Evolutionary conservation across 2,113 vertebrate genomes (phyloP), one percentile per base, ranked within the genome.

Genomic region (Aspiorhynchus laticeps): DNA sequence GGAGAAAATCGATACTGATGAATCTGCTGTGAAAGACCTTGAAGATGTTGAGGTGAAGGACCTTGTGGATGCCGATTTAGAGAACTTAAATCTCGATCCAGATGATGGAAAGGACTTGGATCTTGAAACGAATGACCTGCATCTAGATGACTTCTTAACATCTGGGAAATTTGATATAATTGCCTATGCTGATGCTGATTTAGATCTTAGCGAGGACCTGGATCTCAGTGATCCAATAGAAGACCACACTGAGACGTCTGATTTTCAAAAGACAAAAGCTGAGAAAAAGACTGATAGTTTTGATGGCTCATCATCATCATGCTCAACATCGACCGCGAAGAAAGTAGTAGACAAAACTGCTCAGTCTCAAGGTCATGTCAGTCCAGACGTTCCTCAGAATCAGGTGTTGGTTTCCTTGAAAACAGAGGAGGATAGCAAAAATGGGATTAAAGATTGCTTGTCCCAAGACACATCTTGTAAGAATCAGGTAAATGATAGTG

Each of bases 41-140:
- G 95, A 95, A 88, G 98, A 99, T 71, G 98, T 99, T 87, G 98
- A 99, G 91, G 98, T 99, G 86, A 99, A 99, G 90, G 98, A 99
- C 87, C 94, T 99, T 86, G 98, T 97, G 10, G 98, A 99, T 91
- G 97, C 96, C 10, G 97, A 97, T 90, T 93, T 97, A 85, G 97
- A 98, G 88, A 99, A 98, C 92, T 91, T 99, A 87, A 99, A 98
- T 92, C 93, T 99, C 2, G 98, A 98, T 86, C 90, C 97, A 41
- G 98, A 99, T 36, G 97, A 98, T 92, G 97, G 97, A 19, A 99
- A 99, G 92, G 98, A 99, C 65, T 85, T 99, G 41, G 98, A 99
- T 91, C 93, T 99, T 84, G 98, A 99, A 94, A 96, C 98, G 0
- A 99, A 99, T 82, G 95, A 95, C 80, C 94, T 98, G 86, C 97